Conservation (phyloP, 1,140 invertebrate species). For the Drosophila athabasca region DNA sequence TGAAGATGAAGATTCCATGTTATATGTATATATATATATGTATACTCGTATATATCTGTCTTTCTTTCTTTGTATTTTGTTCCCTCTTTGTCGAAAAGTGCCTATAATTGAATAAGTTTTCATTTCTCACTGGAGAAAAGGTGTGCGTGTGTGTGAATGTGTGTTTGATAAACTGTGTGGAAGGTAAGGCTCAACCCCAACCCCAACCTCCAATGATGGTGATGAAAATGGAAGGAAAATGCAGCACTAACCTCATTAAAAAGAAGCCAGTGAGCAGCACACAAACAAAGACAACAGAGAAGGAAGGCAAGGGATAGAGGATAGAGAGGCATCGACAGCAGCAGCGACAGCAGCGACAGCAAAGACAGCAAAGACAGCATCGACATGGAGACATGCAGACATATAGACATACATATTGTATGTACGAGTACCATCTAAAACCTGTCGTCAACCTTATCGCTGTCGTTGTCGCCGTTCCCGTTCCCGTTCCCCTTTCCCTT, state of each 20-base stretch:
- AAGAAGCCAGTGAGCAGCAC: slow-evolving; percentile 49
- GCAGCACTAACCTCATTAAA: slow-evolving; percentile 75
- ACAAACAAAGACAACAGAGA: slow-evolving; percentile 45
- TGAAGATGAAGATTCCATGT: neutral
- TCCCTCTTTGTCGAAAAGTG: slow-evolving; percentile 60
- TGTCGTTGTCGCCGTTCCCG: slow-evolving; percentile 27
- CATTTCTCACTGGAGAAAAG: slow-evolving; percentile 52
- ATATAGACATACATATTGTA: slow-evolving; percentile 22
- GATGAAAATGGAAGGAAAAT: slow-evolving; percentile 34
- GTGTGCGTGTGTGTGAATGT: neutral
- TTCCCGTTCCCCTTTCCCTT: too few species aligned
- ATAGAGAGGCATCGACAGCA: slow-evolving; percentile 34
- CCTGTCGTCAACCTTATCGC: slow-evolving; percentile 70
- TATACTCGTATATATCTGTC: slow-evolving; percentile 8
- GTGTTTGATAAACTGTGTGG: slow-evolving; percentile 57
- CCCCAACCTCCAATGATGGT: neutral
- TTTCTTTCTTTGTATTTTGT: slow-evolving; percentile 28
- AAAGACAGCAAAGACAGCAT: too few species aligned
- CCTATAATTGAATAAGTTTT: slow-evolving; percentile 79
- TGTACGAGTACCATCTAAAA: slow-evolving; percentile 39
- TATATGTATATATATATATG: neutral
- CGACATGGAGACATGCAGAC: slow-evolving; percentile 15
- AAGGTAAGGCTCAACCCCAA: slow-evolving; percentile 36
- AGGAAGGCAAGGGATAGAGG: slow-evolving; percentile 9
- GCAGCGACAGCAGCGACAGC: slow-evolving; percentile 1